Conservation (phyloP, 2,113 vertebrate species). For the Sakesphorus luctuosus region DNA sequence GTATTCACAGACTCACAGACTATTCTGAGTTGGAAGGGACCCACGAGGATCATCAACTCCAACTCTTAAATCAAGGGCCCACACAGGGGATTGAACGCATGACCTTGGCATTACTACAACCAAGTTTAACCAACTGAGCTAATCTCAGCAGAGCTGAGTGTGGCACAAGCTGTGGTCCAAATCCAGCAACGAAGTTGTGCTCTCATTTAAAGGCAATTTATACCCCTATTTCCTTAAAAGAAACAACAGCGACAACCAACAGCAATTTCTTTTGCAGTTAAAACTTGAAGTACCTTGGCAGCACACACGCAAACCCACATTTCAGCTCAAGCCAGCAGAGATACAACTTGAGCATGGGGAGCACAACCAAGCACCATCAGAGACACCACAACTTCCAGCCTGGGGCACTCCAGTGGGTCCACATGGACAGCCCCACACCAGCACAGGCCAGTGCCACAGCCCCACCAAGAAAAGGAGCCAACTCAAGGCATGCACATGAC, state of each 20-base stretch:
- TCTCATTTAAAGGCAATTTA: not conserved
- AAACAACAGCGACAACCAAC: not conserved
- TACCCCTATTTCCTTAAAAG: not conserved
- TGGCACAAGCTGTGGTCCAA: not conserved
- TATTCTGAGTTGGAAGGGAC: too few relatives aligned
- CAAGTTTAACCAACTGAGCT: too few relatives aligned
- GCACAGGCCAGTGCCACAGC: fast-evolving
- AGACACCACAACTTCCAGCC: not conserved
- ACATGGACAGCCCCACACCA: not conserved
- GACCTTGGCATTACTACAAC: too few relatives aligned
- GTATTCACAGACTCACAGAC: too few relatives aligned
- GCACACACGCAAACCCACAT: not conserved
- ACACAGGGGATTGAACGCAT: too few relatives aligned
- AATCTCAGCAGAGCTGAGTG: not conserved
- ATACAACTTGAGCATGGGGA: not conserved
- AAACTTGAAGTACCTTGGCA: not conserved
- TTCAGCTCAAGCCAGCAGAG: not conserved
- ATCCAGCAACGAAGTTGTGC: not conserved
- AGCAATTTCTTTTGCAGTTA: not conserved
- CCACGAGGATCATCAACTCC: too few relatives aligned
- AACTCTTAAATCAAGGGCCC: too few relatives aligned
- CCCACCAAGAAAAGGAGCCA: not conserved
- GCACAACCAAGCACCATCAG: not conserved
- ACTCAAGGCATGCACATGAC: not conserved
- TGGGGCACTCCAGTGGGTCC: not conserved